These are phyloP conservation scores for Limnothrissa miodon DNA, from an alignment of 2,113 vertebrate genomes.

Conservation along the genomic window DNA sequence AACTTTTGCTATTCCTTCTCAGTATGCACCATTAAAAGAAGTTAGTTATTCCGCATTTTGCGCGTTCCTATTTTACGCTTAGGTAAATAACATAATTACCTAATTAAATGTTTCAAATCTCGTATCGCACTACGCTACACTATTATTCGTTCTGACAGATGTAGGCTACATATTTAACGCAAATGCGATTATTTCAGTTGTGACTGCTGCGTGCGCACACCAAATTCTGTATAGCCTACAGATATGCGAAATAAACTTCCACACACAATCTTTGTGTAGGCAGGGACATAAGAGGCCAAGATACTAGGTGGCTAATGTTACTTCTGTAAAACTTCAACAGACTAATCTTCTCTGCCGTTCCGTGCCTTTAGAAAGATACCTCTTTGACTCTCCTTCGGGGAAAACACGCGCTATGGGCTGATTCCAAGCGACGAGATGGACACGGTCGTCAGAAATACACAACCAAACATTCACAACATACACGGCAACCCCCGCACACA, in stretches of 20 bases:
- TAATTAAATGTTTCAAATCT: neutral
- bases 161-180: neutral
- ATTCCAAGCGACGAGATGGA: constrained; percentile 21
- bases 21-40: neutral
- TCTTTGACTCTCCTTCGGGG: neutral
- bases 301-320: constrained; percentile 4
- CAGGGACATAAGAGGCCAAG: neutral
- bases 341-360: neutral
- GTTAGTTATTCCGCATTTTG: neutral
- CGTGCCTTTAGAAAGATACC: neutral
- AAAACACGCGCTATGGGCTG: neutral
- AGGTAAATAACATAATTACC: neutral
- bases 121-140: neutral
- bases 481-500: constrained; percentile 32
- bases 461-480: constrained; percentile 8
- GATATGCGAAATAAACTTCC: neutral
- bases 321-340: constrained; percentile 19
- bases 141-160: constrained; percentile 3
- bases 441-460: constrained; percentile 16
- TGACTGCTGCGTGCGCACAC: neutral
- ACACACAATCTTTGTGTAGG: neutral
- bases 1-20: neutral
- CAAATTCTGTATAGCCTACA: constrained; percentile 1
- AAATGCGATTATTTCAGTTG: constrained; percentile 3
- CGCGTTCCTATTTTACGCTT: neutral